Conservation (phyloP, 2,888 invertebrate genomes). For the Volucella zonaria region DNA sequence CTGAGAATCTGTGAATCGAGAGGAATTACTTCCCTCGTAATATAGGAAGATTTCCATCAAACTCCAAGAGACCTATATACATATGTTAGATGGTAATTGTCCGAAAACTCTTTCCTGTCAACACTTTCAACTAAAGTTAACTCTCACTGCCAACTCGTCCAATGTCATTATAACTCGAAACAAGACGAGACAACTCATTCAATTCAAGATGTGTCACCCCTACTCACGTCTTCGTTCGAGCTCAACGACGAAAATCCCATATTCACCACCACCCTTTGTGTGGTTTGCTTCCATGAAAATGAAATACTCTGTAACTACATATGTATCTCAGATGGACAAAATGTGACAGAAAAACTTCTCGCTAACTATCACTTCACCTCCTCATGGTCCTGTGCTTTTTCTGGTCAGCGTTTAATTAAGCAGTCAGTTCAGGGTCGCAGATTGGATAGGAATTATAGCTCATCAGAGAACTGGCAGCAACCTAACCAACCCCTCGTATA, state of each 20-base stretch:
- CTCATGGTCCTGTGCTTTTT: constrained; percentile 40
- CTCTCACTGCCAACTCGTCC: background rate
- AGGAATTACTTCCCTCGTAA: too few species aligned
- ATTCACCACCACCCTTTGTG: background rate
- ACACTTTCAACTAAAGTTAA: too few species aligned
- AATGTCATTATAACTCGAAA: constrained; percentile 58
- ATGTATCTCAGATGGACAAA: background rate
- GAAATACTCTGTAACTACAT: background rate
- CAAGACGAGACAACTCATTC: constrained; percentile 66
- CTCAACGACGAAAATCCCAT: constrained; percentile 49
- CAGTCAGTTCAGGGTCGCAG: constrained; percentile 74
- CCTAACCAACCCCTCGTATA: background rate
- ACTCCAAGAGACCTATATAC: too few species aligned
- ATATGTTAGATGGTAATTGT: too few species aligned
- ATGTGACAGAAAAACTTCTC: constrained; percentile 66
- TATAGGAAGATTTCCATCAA: too few species aligned
- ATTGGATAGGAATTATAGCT: constrained; percentile 73
- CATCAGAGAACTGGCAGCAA: constrained; percentile 46
- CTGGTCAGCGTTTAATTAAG: constrained; percentile 73
- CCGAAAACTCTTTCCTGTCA: too few species aligned
- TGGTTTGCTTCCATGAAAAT: too few species aligned
- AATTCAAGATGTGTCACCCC: constrained; percentile 70
- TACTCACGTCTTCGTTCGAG: constrained; percentile 62
- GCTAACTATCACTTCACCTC: constrained; percentile 27
- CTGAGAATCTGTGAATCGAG: too few species aligned